phyloP scores from a whole-genome alignment of 2,113 vertebrate species.

The Xyliphius kryptos region DNA sequence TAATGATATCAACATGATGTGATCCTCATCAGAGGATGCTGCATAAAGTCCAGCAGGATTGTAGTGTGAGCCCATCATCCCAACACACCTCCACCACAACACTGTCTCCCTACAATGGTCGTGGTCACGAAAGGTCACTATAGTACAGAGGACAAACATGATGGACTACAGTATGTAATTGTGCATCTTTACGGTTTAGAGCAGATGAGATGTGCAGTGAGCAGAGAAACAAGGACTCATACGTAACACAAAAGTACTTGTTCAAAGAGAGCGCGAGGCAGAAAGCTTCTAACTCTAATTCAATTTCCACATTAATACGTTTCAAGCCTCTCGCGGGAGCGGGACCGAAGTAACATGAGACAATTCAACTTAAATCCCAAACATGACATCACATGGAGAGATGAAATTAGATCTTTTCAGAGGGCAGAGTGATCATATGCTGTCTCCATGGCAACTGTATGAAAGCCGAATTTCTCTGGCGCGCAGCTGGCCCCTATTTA shows the following conservation, averaged over 20 bases:
- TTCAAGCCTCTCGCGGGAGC: constrained; percentile 8
- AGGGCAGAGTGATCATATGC: neutral
- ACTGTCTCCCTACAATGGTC: too few relatives aligned
- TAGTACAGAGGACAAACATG: too few relatives aligned
- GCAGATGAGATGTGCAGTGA: too few relatives aligned
- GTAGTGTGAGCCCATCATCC: too few relatives aligned
- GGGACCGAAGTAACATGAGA: constrained; percentile 3
- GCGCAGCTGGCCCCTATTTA: neutral
- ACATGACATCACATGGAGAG: constrained; percentile 7
- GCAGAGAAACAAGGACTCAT: neutral
- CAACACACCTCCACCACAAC: too few relatives aligned
- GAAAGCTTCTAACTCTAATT: constrained; percentile 22
- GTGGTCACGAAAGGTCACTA: too few relatives aligned
- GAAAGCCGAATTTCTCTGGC: neutral
- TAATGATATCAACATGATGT: too few relatives aligned
- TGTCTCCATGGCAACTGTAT: constrained; percentile 17
- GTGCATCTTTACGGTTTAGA: too few relatives aligned
- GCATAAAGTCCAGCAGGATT: too few relatives aligned
- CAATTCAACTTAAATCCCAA: constrained; percentile 18
- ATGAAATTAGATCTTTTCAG: constrained; percentile 23
- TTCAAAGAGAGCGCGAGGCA: neutral
- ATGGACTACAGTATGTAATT: too few relatives aligned
- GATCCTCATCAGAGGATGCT: too few relatives aligned
- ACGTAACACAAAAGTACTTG: too few relatives aligned
- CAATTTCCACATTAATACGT: constrained; percentile 22